phyloP scores from a whole-genome alignment of 2,113 vertebrate species.

The Morone chrysops region DNA sequence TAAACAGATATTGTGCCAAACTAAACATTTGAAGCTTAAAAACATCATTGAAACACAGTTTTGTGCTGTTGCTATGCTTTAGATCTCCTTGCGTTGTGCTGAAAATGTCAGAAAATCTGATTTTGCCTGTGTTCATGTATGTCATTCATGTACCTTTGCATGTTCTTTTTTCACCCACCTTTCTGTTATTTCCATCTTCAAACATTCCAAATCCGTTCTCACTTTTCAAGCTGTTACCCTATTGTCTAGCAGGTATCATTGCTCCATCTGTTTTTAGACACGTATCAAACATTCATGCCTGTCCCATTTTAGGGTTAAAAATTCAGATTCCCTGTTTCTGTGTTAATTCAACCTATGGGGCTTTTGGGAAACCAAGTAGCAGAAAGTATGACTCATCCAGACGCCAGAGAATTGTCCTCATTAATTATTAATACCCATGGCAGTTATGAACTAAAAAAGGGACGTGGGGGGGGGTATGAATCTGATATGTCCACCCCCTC shows the following conservation, averaged over 20 bases:
- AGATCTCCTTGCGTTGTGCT: neutral
- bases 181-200: neutral
- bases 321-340: slow-evolving; percentile 51
- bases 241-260: slow-evolving; percentile 8
- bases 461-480: slow-evolving; percentile 22
- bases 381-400: slow-evolving; percentile 76
- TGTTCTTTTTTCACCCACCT: neutral
- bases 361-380: slow-evolving; percentile 69
- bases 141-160: neutral
- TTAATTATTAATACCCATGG: slow-evolving; percentile 76
- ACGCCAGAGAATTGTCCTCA: slow-evolving; percentile 74
- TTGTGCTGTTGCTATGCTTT: neutral
- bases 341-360: slow-evolving; percentile 70
- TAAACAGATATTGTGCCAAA: neutral
- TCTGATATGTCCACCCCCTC: slow-evolving; percentile 53
- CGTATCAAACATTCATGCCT: slow-evolving; percentile 65
- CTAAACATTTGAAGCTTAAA: neutral
- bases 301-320: slow-evolving; percentile 63
- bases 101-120: neutral
- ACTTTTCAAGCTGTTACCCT: neutral
- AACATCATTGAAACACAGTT: neutral
- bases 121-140: neutral
- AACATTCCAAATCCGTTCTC: neutral
- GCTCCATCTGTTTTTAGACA: slow-evolving; percentile 44
- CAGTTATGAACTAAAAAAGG: slow-evolving; percentile 74